Base-by-base conservation (phyloP, 2,113 vertebrate genomes). In the Phylloscopus trochiloides region DNA sequence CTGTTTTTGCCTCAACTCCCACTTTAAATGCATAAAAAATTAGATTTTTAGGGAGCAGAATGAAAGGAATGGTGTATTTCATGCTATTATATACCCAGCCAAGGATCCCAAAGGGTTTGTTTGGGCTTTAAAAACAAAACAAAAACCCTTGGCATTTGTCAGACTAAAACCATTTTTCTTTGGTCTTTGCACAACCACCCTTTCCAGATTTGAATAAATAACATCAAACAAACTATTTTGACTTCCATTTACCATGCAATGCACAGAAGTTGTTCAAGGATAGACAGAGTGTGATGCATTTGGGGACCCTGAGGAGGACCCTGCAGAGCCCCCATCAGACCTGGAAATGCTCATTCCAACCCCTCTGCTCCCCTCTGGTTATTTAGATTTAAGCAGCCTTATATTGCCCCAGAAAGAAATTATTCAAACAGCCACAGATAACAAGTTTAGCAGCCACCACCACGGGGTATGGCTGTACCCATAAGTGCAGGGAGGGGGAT, bases 21-120 rank as follows among this genome's bases (percentile, higher is more conserved):
- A 85, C 85, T 96, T 95, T 79, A 96, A 96, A 96, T 87, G 93
- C 93, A 96, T 93, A 86, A 88, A 96, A 91, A 97, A 97, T 96
- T 74, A 80, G 85, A 94, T 88, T 96, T 94, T 95, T 88, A 95
- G 88, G 86, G 71, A 96, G 90, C 52, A 74, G 86, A 97, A 96
- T 88, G 68, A 90, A 97, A 96, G 94, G 78, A 96, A 93, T 84
- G 47, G 90, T 93, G 63, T 90, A 65, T 95, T 96, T 96, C 94
- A 96, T 90, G 90, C 92, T 97, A 96, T 88, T 95, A 86, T 86
- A 88, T 11, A 83, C 48, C 59, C 82, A 96, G 96, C 71, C 93
- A 96, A 88, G 78, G 72, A 92, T 95, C 90, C 92, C 93, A 90
- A 95, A 90, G 93, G 91, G 87, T 94, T 95, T 96, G 88, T 90